Conservation (phyloP, 2,888 invertebrate genomes). For the Polymixis flavicincta region DNA sequence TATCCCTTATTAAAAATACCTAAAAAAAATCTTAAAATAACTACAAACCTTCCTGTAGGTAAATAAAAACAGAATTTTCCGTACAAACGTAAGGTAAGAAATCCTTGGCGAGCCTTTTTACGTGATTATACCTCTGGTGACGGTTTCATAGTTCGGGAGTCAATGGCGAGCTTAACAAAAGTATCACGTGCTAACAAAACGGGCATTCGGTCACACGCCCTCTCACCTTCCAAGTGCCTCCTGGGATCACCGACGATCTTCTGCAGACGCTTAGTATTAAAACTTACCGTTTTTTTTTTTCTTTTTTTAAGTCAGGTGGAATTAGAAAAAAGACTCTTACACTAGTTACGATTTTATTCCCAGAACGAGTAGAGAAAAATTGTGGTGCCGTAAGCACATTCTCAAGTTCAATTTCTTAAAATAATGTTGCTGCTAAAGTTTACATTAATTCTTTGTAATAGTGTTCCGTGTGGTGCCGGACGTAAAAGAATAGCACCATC, state of each 20-base stretch:
- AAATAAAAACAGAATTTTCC: slow-evolving; percentile 38
- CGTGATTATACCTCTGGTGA: slow-evolving; percentile 64
- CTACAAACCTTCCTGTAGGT: slow-evolving; percentile 14
- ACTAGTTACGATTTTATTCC: slow-evolving; percentile 17
- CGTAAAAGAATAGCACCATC: no score
- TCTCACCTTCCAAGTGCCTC: slow-evolving; percentile 73
- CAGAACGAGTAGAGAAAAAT: neutral
- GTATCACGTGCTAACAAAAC: slow-evolving; percentile 80
- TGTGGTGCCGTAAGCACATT: neutral
- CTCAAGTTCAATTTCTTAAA: neutral
- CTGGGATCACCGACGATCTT: slow-evolving; percentile 66
- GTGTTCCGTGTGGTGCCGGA: no score
- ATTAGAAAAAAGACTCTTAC: slow-evolving; percentile 17
- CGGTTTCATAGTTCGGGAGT: slow-evolving; percentile 64
- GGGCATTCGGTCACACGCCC: slow-evolving; percentile 79
- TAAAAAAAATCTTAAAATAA: neutral
- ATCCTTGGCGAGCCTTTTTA: slow-evolving; percentile 57
- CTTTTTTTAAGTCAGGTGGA: slow-evolving; percentile 13
- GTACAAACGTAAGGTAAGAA: slow-evolving; percentile 38
- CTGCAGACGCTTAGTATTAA: slow-evolving; percentile 56
- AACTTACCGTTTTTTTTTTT: slow-evolving; percentile 56
- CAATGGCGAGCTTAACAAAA: slow-evolving; percentile 77
- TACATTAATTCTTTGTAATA: neutral
- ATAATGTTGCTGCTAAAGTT: neutral
- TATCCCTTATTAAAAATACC: no score